Conservation (phyloP, 2,113 vertebrate genomes). For the Catharus minimus region DNA sequence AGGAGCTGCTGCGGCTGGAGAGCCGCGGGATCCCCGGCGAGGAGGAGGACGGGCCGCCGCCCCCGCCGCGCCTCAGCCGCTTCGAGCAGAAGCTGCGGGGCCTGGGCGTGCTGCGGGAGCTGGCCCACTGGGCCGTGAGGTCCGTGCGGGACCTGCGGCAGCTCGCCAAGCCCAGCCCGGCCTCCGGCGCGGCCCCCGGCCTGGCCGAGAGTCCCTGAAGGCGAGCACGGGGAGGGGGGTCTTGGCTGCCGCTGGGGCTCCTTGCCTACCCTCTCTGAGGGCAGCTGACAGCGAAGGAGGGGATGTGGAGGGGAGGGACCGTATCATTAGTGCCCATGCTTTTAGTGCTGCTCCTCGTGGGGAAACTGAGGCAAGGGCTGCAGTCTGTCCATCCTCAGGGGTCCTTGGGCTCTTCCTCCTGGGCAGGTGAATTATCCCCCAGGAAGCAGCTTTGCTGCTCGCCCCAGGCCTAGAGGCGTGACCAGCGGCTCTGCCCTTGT, state of each 20-base stretch:
- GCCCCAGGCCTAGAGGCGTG: fast-evolving
- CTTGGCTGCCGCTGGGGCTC: not conserved
- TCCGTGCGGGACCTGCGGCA: constrained; percentile 69
- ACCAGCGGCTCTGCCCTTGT: not conserved
- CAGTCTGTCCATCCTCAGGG: fast-evolving
- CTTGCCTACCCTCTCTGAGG: not conserved
- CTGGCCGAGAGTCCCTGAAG: not conserved
- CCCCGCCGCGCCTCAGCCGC: not conserved
- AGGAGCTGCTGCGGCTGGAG: constrained; percentile 72
- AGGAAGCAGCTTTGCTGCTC: not conserved
- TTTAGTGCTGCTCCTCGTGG: not conserved
- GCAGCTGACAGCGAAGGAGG: not conserved
- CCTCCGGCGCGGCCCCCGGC: not conserved
- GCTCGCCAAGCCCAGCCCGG: constrained; percentile 38
- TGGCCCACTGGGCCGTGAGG: constrained; percentile 73
- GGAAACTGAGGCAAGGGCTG: fast-evolving
- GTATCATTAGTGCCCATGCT: fast-evolving
- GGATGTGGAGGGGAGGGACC: fast-evolving
- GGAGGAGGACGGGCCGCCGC: not conserved
- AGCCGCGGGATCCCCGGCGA: constrained; percentile 17
- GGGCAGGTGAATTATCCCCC: not conserved
- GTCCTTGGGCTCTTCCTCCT: not conserved
- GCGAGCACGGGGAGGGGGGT: fast-evolving
- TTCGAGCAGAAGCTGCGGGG: constrained; percentile 76
- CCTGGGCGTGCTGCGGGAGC: constrained; percentile 74